phyloP scores from a whole-genome alignment of 64 coral and sea anemone genomes.

The Actinia equina region DNA sequence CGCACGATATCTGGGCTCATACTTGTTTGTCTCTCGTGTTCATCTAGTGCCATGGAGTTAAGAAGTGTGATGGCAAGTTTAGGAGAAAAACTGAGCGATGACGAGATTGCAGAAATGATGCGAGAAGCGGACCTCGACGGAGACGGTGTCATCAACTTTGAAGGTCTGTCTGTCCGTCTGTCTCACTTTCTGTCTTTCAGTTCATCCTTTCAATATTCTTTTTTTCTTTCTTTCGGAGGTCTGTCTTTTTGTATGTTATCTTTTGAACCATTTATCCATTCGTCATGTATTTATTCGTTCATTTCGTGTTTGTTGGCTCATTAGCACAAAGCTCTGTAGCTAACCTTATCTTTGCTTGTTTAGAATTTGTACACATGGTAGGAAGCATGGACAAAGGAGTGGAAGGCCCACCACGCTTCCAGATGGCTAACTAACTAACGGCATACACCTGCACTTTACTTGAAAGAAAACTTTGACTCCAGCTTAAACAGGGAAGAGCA shows the following conservation, averaged over 20 bases:
- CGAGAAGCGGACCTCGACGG: conserved; percentile 79
- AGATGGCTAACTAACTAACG: conserved; percentile 28
- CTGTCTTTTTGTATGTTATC: no score
- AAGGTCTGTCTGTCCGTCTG: conserved; percentile 26
- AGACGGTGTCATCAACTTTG: conserved; percentile 82
- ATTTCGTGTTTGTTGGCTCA: not conserved
- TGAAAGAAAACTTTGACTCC: not conserved
- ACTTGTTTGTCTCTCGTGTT: not conserved
- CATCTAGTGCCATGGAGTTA: conserved; percentile 57
- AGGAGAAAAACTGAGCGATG: conserved; percentile 77
- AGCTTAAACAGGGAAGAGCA: not conserved
- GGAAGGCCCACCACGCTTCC: conserved; percentile 42
- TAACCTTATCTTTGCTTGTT: not conserved
- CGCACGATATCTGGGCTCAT: not conserved
- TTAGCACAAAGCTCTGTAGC: no score
- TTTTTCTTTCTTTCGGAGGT: no score
- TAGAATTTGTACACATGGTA: conserved; percentile 69
- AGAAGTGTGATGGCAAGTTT: conserved; percentile 78
- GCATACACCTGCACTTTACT: not conserved
- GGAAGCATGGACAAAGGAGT: conserved; percentile 43
- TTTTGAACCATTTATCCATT: no score
- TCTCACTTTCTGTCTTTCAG: no score
- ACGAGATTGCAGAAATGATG: conserved; percentile 87
- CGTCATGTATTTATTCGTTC: no score
- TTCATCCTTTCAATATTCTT: no score